These are phyloP conservation scores for Protophormia terraenovae DNA, from an alignment of 2,888 invertebrate genomes.

Conservation along the genomic window DNA sequence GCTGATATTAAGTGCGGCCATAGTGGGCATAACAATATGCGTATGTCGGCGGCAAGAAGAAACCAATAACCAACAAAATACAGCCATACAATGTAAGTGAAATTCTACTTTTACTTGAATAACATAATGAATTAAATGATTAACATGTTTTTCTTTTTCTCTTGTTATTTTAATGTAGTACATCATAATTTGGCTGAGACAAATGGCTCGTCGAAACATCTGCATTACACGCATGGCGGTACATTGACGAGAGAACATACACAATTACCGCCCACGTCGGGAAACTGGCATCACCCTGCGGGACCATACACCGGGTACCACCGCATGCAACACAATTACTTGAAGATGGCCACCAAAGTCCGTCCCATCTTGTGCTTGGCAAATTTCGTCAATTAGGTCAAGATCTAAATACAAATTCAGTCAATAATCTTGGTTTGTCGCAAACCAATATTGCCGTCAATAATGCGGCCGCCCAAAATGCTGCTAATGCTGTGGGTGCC, in stretches of 20 bases:
- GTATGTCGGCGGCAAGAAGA: conserved; percentile 85
- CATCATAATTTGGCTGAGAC: conserved; percentile 84
- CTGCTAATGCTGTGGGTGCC: conserved; percentile 79
- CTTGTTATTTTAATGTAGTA: conserved; percentile 73
- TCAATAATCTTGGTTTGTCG: conserved; percentile 72
- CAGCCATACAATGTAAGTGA: conserved; percentile 81
- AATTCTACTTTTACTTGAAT: not conserved
- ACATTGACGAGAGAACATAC: conserved; percentile 83
- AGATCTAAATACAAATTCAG: conserved; percentile 85
- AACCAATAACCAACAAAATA: conserved; percentile 81
- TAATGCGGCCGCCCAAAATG: conserved; percentile 72
- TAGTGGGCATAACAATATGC: conserved; percentile 88
- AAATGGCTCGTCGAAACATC: conserved; percentile 86
- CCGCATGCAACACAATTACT: conserved; percentile 82
- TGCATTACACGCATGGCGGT: conserved; percentile 82
- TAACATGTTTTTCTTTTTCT: not conserved
- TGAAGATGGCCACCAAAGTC: conserved; percentile 88
- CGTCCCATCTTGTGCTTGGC: conserved; percentile 97
- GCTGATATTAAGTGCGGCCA: conserved; percentile 86
- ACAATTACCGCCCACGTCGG: conserved; percentile 86
- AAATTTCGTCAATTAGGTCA: conserved; percentile 86
- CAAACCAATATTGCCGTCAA: conserved; percentile 79
- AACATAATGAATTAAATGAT: not conserved
- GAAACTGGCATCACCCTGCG: conserved; percentile 98
- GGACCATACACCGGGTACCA: conserved; percentile 83